A percentile compares a stretch with the other conserved stretches of the same genome.
Evolutionary conservation across 2,888 invertebrate species (phyloP).

Genomic region (Sinopyrophorus schimmeli): DNA sequence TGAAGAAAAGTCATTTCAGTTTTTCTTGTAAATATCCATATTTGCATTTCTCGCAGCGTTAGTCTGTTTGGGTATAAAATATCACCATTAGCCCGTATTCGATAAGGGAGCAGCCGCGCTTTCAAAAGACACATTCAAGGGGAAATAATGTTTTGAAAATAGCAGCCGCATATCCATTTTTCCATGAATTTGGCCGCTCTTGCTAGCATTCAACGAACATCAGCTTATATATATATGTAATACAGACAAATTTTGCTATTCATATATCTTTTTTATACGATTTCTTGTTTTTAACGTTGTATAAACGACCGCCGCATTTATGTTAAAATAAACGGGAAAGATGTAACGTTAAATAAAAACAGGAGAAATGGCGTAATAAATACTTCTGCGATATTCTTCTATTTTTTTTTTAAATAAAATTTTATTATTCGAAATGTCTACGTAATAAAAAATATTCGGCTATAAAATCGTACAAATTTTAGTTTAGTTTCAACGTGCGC

Average conservation of each 20-base stretch:
- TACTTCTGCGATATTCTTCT: too few relatives aligned
- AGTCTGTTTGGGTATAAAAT: conserved; percentile 34
- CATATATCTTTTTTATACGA: conserved; percentile 19
- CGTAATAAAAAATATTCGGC: too few relatives aligned
- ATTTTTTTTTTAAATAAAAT: too few relatives aligned
- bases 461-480: too few relatives aligned
- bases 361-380: too few relatives aligned
- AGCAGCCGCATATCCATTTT: conserved; percentile 40
- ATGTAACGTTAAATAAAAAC: too few relatives aligned
- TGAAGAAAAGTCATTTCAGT: conserved; percentile 2
- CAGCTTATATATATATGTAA: conserved; percentile 23
- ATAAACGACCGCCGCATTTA: too few relatives aligned
- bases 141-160: conserved; percentile 53
- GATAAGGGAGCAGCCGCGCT: conserved; percentile 47
- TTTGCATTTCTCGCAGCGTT: conserved; percentile 28
- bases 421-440: too few relatives aligned
- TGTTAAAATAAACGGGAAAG: too few relatives aligned
- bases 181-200: conserved; percentile 29
- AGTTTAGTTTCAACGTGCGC: too few relatives aligned
- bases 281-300: conserved; percentile 17
- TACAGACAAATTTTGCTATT: conserved; percentile 23
- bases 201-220: conserved; percentile 18
- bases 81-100: conserved; percentile 48
- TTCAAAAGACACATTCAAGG: conserved; percentile 49
- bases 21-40: conserved; percentile 19